Conservation (phyloP, 2,888 invertebrate species). For the Maniola hyperantus region DNA sequence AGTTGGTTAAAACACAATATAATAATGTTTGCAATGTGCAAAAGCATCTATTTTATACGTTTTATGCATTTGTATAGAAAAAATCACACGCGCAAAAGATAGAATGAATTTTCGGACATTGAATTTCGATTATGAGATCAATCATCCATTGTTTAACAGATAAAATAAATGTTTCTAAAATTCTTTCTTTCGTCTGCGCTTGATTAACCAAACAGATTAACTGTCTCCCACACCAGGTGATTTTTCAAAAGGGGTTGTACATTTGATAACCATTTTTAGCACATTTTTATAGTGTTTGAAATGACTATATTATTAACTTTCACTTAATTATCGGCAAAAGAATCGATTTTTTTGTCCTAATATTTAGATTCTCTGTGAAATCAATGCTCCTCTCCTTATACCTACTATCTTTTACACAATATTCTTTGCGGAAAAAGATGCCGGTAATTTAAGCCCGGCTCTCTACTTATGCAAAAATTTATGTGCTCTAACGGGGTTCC, state of each 20-base stretch:
- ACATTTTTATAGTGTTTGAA: too few species aligned
- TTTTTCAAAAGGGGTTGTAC: not conserved
- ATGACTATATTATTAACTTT: too few species aligned
- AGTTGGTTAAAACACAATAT: slow-evolving; percentile 23
- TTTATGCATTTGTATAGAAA: not conserved
- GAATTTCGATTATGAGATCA: not conserved
- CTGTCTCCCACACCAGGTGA: not conserved
- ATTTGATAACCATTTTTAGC: too few species aligned
- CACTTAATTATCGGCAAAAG: too few species aligned
- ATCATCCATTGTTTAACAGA: not conserved
- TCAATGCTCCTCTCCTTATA: too few species aligned
- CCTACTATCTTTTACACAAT: too few species aligned
- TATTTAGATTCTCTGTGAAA: too few species aligned
- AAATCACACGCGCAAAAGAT: not conserved
- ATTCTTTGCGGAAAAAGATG: too few species aligned
- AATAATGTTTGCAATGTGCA: not conserved
- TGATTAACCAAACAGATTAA: not conserved
- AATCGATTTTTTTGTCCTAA: too few species aligned
- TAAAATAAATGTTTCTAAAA: not conserved
- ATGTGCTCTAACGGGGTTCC: too few species aligned
- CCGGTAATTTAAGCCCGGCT: too few species aligned
- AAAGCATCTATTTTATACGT: not conserved
- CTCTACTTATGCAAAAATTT: too few species aligned
- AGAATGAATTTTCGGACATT: not conserved
- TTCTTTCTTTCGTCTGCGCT: not conserved